Percentiles rank a stretch among this genome's conserved stretches.
Conservation (phyloP, 1,140 invertebrate genomes). For the Hylaeus anthracinus region DNA sequence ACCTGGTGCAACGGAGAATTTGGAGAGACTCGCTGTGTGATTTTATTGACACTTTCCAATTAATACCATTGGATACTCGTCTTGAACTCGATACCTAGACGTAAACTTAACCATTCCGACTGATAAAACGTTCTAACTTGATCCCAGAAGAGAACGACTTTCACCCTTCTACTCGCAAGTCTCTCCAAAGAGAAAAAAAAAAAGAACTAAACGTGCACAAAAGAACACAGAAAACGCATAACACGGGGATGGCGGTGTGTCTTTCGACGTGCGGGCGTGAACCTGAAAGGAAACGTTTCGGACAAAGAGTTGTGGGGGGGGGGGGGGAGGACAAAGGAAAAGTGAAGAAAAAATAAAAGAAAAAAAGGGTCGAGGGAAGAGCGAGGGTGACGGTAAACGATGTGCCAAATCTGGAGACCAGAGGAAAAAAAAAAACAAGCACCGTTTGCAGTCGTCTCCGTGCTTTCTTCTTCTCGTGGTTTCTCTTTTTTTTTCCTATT, state of each 20-base stretch:
- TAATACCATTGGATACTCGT: too few species aligned
- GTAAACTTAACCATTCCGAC: too few species aligned
- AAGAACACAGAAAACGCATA: neutral
- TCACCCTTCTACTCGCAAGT: neutral
- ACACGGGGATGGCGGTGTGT: neutral
- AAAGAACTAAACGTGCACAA: too few species aligned
- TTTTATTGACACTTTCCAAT: too few species aligned
- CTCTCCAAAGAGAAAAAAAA: constrained; percentile 11
- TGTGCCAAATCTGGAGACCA: constrained; percentile 50
- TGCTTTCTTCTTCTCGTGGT: constrained; percentile 28
- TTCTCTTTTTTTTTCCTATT: constrained; percentile 27
- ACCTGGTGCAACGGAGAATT: too few species aligned
- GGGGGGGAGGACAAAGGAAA: neutral
- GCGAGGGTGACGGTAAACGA: constrained; percentile 3
- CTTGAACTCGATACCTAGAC: too few species aligned
- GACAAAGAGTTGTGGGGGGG: neutral
- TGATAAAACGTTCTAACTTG: too few species aligned
- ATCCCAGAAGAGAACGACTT: too few species aligned
- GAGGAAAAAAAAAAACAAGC: constrained; percentile 19
- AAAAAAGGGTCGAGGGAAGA: neutral
- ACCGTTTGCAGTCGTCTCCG: constrained; percentile 32
- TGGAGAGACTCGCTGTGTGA: too few species aligned
- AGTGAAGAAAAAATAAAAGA: neutral
- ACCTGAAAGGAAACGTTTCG: constrained; percentile 17
- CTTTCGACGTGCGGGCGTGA: neutral